phyloP scores from a whole-genome alignment of 2,888 invertebrate species.

The Unio pictorum region DNA sequence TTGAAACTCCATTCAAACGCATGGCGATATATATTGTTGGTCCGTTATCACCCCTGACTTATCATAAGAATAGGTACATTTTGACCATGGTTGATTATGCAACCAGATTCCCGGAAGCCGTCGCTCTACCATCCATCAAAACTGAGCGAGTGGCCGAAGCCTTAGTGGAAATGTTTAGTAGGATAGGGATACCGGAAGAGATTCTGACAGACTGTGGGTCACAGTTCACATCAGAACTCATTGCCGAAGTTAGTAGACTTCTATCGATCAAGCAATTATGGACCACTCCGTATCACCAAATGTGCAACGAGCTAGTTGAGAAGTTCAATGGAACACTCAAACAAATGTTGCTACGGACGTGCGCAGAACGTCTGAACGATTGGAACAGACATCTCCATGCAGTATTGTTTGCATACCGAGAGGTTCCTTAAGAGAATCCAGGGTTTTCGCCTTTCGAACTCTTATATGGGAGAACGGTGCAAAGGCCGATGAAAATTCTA shows the following conservation, averaged over 20 bases:
- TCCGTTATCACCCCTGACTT: no score
- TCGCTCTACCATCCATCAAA: constrained; percentile 18
- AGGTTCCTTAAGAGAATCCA: constrained; percentile 27
- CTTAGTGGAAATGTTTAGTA: constrained; percentile 13
- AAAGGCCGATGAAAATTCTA: no score
- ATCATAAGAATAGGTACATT: constrained; percentile 17
- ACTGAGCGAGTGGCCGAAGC: constrained; percentile 24
- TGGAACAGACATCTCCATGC: constrained; percentile 37
- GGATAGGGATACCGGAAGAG: constrained; percentile 19
- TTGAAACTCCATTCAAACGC: constrained; percentile 31
- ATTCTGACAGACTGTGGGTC: constrained; percentile 23
- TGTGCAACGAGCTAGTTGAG: constrained; percentile 31
- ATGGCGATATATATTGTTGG: constrained; percentile 32
- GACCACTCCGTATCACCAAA: constrained; percentile 34
- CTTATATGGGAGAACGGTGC: no score
- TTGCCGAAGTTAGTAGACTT: constrained; percentile 27
- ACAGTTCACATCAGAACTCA: constrained; percentile 40
- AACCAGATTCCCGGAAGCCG: not conserved
- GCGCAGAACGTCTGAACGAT: constrained; percentile 22
- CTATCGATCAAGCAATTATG: constrained; percentile 19
- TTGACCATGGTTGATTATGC: constrained; percentile 25
- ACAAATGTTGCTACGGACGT: constrained; percentile 28
- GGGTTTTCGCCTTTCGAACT: constrained; percentile 30
- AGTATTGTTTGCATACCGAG: constrained; percentile 34
- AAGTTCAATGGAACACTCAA: constrained; percentile 38